Evolutionary conservation across 2,888 invertebrate genomes (phyloP).

Genomic region (Caenorhabditis auriculariae): DNA sequence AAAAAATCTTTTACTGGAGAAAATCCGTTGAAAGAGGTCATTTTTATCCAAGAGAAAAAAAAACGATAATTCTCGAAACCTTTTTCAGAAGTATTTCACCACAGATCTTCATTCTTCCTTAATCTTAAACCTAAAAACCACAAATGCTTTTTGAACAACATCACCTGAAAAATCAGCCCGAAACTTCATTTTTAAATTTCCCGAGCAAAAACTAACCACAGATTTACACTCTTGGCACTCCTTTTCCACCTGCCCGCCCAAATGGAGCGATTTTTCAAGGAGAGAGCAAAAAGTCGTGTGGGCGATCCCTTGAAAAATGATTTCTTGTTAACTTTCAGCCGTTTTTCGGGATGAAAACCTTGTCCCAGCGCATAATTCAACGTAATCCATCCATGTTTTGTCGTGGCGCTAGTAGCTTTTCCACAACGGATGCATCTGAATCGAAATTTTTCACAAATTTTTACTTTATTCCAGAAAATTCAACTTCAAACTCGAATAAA

Average conservation of each 20-base stretch:
- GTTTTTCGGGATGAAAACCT: too few relatives aligned
- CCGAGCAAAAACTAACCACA: neutral
- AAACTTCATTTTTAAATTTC: too few relatives aligned
- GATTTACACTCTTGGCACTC: conserved; percentile 24
- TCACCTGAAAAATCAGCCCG: too few relatives aligned
- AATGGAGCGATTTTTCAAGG: conserved; percentile 36
- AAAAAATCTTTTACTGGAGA: too few relatives aligned
- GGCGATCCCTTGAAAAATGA: conserved; percentile 1
- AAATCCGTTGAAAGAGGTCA: too few relatives aligned
- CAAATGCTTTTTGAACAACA: too few relatives aligned
- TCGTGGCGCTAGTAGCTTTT: conserved; percentile 2
- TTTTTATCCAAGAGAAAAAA: too few relatives aligned
- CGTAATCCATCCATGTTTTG: neutral
- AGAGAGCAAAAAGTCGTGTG: conserved; percentile 30
- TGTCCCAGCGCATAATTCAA: conserved; percentile 5
- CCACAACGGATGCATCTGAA: conserved; percentile 27
- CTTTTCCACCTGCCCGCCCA: conserved; percentile 14
- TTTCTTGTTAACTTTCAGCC: neutral
- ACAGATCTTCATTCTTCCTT: too few relatives aligned
- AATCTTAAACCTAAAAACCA: too few relatives aligned
- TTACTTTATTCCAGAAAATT: neutral
- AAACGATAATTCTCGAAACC: too few relatives aligned
- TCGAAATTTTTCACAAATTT: neutral
- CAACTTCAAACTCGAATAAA: neutral
- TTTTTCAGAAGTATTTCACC: too few relatives aligned